Base-by-base conservation (phyloP, 2,113 vertebrate species). In the Cyanoramphus novaezelandiae region DNA sequence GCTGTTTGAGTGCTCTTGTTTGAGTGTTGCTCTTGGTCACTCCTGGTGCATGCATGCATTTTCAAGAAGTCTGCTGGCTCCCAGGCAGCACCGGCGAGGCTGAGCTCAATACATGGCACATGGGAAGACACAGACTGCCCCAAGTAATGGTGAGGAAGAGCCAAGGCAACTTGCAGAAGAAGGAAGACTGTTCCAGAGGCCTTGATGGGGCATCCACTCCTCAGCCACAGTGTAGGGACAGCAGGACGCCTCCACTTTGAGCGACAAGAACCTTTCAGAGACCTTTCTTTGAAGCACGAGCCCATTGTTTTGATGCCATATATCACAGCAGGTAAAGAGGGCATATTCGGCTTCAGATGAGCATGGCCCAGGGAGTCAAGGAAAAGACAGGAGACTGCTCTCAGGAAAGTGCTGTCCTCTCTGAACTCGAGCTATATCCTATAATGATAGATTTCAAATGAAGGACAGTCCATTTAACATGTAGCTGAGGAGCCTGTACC, bases 271-370 rank as follows among this genome's bases (percentile, higher is more conserved):
- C 7, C 35, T 69, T 19, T 13, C 7, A 2, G 35, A 84, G 44
- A 28, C 19, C 13, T 65, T 74, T 65, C 25, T 60, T 60, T 50
- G n/a, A 81, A 41, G n/a, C n/a, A 46, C 0, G 2, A 46, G 14
- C 17, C 31, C 5, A 1, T 16, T 50, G 19, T 44, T 82, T 68
- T 37, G 12, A 31, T 0, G 0, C 3, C 9, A 10, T 1, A 1
- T 2, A 16, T 23, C 1, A 0, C 63, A 68, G 31, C 2, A 2
- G 47, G 7, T 2, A 6, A 53, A 71, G 55, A 74, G 33, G 41
- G 31, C 0, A 4, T 64, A 46, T 64, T 41, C 2, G 1, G 31
- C 4, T 80, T 43, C 39, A 1, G 0, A 13, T 71, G 10, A 65
- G 9, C 7, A 12, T 27, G 55, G 11, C 18, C 13, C 14, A 8